phyloP scores from a whole-genome alignment of 2,113 vertebrate genomes.

The Ageneiosus marmoratus region DNA sequence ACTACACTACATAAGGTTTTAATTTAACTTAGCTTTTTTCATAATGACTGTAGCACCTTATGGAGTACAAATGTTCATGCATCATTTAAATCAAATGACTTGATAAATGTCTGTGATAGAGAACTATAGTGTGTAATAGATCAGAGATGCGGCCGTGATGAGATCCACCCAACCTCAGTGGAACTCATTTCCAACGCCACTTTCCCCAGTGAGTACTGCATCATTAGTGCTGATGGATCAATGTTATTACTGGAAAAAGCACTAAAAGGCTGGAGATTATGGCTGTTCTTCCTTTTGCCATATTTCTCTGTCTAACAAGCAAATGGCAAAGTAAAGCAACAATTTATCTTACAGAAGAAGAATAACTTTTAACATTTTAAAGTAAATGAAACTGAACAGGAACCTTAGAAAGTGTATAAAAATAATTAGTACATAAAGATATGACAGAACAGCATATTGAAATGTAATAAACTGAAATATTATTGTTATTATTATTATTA shows the following conservation, averaged over 20 bases:
- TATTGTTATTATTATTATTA: not conserved
- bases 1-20: not conserved
- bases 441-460: not conserved
- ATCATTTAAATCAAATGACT: not conserved
- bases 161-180: conserved; percentile 26
- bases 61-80: not conserved
- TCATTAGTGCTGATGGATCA: conserved; percentile 27
- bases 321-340: not conserved
- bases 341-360: not conserved
- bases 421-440: not conserved
- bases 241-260: conserved; percentile 25
- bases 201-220: conserved; percentile 22
- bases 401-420: not conserved
- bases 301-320: not conserved
- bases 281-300: not conserved
- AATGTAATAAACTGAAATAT: too few relatives aligned
- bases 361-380: not conserved
- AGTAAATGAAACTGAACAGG: not conserved
- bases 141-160: not conserved
- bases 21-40: not conserved
- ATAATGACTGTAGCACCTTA: not conserved
- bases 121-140: not conserved
- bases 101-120: not conserved
- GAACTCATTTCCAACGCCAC: conserved; percentile 13
- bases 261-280: conserved; percentile 21